A percentile compares a stretch with the other conserved stretches of the same genome.
These are phyloP conservation scores for Ceratina australensis DNA, from an alignment of 1,140 invertebrate species.

Conservation along the genomic window DNA sequence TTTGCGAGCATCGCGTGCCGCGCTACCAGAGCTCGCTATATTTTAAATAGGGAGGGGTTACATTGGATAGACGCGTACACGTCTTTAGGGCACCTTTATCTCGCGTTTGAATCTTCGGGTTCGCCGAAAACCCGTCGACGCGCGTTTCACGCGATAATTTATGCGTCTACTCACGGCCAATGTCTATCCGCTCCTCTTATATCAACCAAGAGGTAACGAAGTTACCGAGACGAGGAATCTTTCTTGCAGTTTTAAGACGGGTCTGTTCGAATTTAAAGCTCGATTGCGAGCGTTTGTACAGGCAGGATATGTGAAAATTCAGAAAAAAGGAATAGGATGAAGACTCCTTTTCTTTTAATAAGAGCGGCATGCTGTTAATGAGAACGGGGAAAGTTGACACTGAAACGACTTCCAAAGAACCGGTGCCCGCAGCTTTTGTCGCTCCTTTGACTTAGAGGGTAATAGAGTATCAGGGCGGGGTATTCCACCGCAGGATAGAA, in stretches of 20 bases:
- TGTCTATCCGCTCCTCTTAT: slow-evolving; percentile 26
- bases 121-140: not conserved
- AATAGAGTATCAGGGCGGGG: slow-evolving; percentile 64
- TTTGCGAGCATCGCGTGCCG: slow-evolving; percentile 41
- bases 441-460: slow-evolving; percentile 53
- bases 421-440: slow-evolving; percentile 36
- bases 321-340: not conserved
- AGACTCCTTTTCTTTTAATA: slow-evolving; percentile 26
- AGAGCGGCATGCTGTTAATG: slow-evolving; percentile 52
- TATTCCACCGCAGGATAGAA: slow-evolving; percentile 48
- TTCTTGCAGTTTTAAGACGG: too few species aligned
- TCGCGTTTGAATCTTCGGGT: not conserved
- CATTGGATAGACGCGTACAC: not conserved
- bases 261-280: too few species aligned
- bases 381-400: slow-evolving; percentile 58
- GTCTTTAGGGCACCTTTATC: slow-evolving; percentile 22
- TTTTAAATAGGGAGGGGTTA: slow-evolving; percentile 26
- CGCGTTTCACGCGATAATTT: slow-evolving; percentile 16
- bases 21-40: slow-evolving; percentile 13
- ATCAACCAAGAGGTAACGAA: not conserved
- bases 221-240: too few species aligned
- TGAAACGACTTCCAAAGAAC: slow-evolving; percentile 58
- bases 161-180: slow-evolving; percentile 30
- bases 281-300: too few species aligned
- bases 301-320: not conserved